Base-by-base conservation (phyloP, 1,140 invertebrate species). In the Drosophila lowei region DNA sequence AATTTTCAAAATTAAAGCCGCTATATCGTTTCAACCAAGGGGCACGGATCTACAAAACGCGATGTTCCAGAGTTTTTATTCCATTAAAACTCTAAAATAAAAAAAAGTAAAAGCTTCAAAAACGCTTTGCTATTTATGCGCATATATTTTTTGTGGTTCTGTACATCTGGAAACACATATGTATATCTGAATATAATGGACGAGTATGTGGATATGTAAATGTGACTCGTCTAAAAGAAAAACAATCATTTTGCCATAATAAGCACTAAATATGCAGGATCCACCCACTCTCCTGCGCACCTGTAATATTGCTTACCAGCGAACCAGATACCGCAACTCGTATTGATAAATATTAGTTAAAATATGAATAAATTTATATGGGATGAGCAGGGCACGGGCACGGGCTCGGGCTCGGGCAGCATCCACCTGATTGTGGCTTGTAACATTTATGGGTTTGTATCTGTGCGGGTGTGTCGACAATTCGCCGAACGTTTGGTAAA, bases 291-390 rank as follows among this genome's bases (percentile, higher is more conserved):
- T 56, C 53, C 47, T 59, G 46, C 66, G 48, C 63, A 73, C 60
- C 79, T 75, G 58, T 41, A 41, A 38, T 13, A 38, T 38, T 11
- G 9, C 3, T 13, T 38, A 11, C 9, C 34, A 38, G 44, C 46
- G 57, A 62, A 57, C 21, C 54, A 46, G 34, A 44, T 44, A 52
- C 53, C 42, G 65, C 61, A 59, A 50, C 60, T 61, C 63, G 49
- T 79, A 75, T 85, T 79, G 72, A 79, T 89, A 85, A 89, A 89
- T 85, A 85, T 85, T 80, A 89, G 79, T 89, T 85, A 89, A 85
- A 89, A 77, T 85, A 85, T 85, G 85, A 78, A 80, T 89, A 88
- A 72, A 80, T 83, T 85, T 74, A 70, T 73, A 48, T 68, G 57
- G 13, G 46, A 54, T 18, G 15, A 54, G 46, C 42, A 54, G 25